Conservation (phyloP, 2,888 invertebrate species). For the Sceliomorpha sp. region DNA sequence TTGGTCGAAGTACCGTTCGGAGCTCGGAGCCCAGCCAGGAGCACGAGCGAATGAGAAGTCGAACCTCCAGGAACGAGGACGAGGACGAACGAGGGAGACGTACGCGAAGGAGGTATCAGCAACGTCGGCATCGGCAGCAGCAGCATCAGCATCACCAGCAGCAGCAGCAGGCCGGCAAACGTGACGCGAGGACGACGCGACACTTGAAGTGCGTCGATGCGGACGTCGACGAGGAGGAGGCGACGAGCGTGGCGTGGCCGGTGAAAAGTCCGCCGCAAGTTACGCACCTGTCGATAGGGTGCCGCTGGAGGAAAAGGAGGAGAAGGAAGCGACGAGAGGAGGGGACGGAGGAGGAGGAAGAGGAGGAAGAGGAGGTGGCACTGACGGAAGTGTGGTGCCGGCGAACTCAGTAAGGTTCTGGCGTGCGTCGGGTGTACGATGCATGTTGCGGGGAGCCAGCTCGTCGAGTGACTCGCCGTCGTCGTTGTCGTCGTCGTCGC, state of each 20-base stretch:
- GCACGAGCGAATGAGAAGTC: slow-evolving; percentile 27
- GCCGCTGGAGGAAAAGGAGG: slow-evolving; percentile 40
- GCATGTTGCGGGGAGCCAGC: slow-evolving; percentile 43
- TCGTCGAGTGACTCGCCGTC: slow-evolving; percentile 53
- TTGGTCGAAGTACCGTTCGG: no score
- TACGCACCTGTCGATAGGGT: slow-evolving; percentile 63
- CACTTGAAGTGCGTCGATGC: no score
- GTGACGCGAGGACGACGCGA: slow-evolving; percentile 17
- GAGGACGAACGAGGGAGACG: slow-evolving; percentile 20
- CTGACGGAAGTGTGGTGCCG: slow-evolving; percentile 59
- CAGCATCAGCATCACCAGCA: slow-evolving; percentile 2
- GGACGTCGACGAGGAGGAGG: slow-evolving; percentile 42
- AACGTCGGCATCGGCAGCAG: not conserved
- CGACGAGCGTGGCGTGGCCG: slow-evolving; percentile 51
- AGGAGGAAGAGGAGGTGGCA: slow-evolving; percentile 49
- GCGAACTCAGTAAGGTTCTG: slow-evolving; percentile 53
- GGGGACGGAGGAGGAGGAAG: slow-evolving; percentile 40
- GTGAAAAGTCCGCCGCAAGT: slow-evolving; percentile 46
- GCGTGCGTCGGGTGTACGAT: slow-evolving; percentile 51
- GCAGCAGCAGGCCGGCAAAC: no score
- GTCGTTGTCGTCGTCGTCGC: slow-evolving; percentile 27
- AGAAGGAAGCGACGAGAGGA: slow-evolving; percentile 44
- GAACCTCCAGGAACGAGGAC: slow-evolving; percentile 11
- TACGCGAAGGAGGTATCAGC: not conserved
- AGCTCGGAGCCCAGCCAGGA: slow-evolving; percentile 1